Evolutionary conservation across 2,797 vertebrate genomes (phyloP).

Genomic region (Lagodon rhomboides): DNA sequence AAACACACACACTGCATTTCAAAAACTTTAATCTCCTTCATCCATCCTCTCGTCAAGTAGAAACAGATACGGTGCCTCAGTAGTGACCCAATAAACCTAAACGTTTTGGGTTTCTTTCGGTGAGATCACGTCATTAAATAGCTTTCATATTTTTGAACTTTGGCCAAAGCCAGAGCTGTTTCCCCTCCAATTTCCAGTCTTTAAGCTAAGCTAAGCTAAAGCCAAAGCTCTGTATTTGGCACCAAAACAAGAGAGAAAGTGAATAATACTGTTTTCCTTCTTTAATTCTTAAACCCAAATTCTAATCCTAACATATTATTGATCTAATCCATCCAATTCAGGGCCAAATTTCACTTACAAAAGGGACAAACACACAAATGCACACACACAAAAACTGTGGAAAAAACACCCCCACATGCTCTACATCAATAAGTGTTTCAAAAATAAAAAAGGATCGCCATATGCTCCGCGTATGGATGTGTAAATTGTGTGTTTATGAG

Average conservation of each 20-base stretch:
- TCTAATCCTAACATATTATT: neutral
- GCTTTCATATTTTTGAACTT: neutral
- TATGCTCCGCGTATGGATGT: slow-evolving; percentile 34
- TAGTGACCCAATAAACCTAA: neutral
- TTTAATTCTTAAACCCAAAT: neutral
- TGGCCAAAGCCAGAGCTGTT: neutral
- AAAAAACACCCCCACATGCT: neutral
- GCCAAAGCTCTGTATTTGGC: too few relatives aligned
- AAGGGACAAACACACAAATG: neutral
- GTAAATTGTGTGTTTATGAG: slow-evolving; percentile 19
- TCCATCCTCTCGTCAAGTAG: neutral
- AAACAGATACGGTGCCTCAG: neutral
- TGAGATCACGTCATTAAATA: neutral
- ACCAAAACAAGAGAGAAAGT: neutral
- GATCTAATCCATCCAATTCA: neutral
- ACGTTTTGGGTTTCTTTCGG: neutral
- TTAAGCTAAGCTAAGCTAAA: too few relatives aligned
- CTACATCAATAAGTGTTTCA: slow-evolving; percentile 6
- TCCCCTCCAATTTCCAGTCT: neutral
- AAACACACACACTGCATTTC: neutral
- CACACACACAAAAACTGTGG: neutral
- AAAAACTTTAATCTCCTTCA: neutral
- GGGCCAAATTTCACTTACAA: slow-evolving; percentile 3
- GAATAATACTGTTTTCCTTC: neutral
- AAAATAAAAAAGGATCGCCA: neutral